A percentile compares a stretch with the other conserved stretches of the same genome.
These are phyloP conservation scores for Eristalinus sepulchralis DNA, from an alignment of 2,888 invertebrate genomes.

Conservation along the genomic window DNA sequence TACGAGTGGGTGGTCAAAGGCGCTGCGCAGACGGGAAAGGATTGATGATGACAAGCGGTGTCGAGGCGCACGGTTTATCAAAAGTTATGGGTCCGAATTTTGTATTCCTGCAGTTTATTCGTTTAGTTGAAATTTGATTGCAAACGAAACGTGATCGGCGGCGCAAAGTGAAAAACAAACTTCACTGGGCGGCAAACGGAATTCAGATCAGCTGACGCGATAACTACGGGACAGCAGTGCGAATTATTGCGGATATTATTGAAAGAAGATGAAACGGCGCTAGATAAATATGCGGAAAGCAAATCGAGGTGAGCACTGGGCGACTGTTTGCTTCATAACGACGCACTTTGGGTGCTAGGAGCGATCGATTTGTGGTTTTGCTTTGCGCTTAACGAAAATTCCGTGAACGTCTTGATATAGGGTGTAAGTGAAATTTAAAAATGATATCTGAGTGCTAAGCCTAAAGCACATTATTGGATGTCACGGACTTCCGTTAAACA, in stretches of 20 bases:
- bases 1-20: not conserved
- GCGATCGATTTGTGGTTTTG: no score
- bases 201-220: not conserved
- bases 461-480: no score
- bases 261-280: not conserved
- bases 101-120: not conserved
- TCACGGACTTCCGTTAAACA: no score
- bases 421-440: no score
- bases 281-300: not conserved
- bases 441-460: no score
- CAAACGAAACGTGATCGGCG: not conserved
- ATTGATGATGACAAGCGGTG: not conserved
- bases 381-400: no score
- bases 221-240: not conserved
- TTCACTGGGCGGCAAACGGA: not conserved
- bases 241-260: not conserved
- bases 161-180: not conserved
- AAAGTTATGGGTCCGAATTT: not conserved
- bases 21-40: not conserved
- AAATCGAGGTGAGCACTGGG: not conserved
- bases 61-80: not conserved
- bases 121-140: not conserved
- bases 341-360: not conserved
- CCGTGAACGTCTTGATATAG: no score
- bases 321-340: not conserved